Evolutionary conservation across 2,113 vertebrate species (phyloP), one percentile per base, ranked within the genome.

Genomic region (Eleginops maclovinus): DNA sequence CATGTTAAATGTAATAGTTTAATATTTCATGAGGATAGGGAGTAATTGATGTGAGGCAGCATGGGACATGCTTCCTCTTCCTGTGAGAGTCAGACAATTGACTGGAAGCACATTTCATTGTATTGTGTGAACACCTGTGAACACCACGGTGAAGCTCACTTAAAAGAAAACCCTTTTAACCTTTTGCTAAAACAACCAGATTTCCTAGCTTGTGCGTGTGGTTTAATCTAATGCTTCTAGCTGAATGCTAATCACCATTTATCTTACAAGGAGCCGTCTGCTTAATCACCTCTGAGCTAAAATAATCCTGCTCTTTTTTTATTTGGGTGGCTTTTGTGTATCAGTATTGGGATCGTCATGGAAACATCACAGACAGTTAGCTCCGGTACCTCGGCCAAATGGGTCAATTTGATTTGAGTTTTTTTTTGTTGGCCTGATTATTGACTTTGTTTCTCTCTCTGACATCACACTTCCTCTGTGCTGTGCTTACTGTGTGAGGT

Each of bases 321-420:
- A 26, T 22, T 51, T 10, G 21, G 58, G 10, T 0, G 50, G 49
- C 10, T 47, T 49, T 22, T 49, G 68, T 71, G 62, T 56, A 28
- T 56, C 41, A 47, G 41, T 53, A 24, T 81, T 11, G 3, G 26
- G 4, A 65, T 82, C 54, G 56, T 58, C 82, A 83, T 84, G 84
- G 87, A 87, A 89, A 85, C 85, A 9, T 63, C 75, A 79, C 7
- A 40, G 49, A 50, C 61, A 4, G 47, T 22, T 49, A 41, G 67
- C 31, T 47, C 9, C 12, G 51, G 16, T 59, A 12, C 54, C 14
- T 26, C 9, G 16, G 54, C 67, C 74, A 70, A 80, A 73, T 44
- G 71, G 56, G 79, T 72, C 79, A 82, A 62, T 63, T 46, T 46
- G 31, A 36, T 36, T 36, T 36, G 5, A 5, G 46, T 53, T 28